Percentiles rank a stretch among this genome's conserved stretches.
Conservation (phyloP, 2,113 vertebrate genomes). For the Rutilus rutilus region DNA sequence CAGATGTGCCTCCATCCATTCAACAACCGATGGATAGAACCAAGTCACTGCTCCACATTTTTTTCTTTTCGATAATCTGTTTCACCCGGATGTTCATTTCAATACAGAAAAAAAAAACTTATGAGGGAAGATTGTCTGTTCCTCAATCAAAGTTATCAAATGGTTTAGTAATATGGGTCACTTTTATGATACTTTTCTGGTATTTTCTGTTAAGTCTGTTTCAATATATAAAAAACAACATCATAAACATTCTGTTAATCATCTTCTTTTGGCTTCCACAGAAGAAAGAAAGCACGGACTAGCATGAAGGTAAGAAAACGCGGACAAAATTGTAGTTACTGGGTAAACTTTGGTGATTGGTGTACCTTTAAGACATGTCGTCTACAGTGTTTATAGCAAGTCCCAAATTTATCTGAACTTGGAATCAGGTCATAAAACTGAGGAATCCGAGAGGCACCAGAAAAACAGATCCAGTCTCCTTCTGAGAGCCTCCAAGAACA, state of each 20-base stretch:
- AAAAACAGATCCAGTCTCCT: constrained; percentile 17
- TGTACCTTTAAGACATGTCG: not conserved
- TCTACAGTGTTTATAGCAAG: not conserved
- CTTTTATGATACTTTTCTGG: not conserved
- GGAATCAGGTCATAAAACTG: constrained; percentile 5
- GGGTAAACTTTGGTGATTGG: not conserved
- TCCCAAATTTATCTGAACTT: not conserved
- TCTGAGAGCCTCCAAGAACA: not conserved
- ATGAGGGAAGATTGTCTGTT: not conserved
- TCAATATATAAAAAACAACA: not conserved
- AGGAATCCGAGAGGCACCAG: not conserved
- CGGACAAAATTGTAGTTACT: not conserved
- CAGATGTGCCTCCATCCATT: too few relatives aligned
- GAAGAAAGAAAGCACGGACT: not conserved
- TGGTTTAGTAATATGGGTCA: not conserved
- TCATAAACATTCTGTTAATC: not conserved
- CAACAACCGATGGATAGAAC: too few relatives aligned
- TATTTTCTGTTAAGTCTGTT: not conserved
- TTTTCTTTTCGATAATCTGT: too few relatives aligned
- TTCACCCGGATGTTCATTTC: too few relatives aligned
- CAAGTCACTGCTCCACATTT: too few relatives aligned
- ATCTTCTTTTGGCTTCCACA: not conserved
- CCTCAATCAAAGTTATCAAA: not conserved
- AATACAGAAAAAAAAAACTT: too few relatives aligned
- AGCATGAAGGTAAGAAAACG: not conserved